Evolutionary conservation across 2,113 vertebrate genomes (phyloP).

Genomic region (Vanacampus margaritifer): DNA sequence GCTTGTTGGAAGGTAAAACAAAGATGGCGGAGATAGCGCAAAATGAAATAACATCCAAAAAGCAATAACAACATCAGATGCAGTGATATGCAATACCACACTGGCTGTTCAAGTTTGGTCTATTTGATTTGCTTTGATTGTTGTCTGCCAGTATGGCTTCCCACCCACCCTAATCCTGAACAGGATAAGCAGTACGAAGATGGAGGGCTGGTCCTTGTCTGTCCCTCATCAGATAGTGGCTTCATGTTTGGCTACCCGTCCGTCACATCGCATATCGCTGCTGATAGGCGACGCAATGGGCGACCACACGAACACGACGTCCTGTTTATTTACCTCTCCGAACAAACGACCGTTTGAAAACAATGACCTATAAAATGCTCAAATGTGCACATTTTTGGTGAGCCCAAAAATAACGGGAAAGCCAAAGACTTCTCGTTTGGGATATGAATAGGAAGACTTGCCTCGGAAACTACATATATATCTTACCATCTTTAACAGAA

Average conservation of each 20-base stretch:
- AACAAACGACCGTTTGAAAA: background rate
- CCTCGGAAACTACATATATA: too few species aligned
- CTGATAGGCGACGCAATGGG: background rate
- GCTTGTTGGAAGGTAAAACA: too few species aligned
- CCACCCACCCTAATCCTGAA: background rate
- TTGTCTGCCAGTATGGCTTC: background rate
- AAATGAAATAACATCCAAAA: too few species aligned
- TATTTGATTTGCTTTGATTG: background rate
- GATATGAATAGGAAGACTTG: too few species aligned
- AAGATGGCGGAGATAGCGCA: too few species aligned
- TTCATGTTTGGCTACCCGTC: constrained; percentile 7
- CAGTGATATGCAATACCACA: too few species aligned
- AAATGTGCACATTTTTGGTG: constrained; percentile 19
- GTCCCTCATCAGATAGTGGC: background rate
- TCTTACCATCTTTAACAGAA: too few species aligned
- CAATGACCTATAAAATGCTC: constrained; percentile 3
- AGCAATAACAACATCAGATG: too few species aligned
- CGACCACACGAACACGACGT: background rate
- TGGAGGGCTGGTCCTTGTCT: constrained; percentile 3
- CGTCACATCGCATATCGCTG: background rate
- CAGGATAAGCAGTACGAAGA: background rate
- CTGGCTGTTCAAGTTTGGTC: too few species aligned
- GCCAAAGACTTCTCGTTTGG: too few species aligned
- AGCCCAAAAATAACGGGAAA: too few species aligned
- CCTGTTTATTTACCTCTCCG: constrained; percentile 3